Evolutionary conservation across 2,113 vertebrate genomes (phyloP).

Genomic region (Callionymus lyra): DNA sequence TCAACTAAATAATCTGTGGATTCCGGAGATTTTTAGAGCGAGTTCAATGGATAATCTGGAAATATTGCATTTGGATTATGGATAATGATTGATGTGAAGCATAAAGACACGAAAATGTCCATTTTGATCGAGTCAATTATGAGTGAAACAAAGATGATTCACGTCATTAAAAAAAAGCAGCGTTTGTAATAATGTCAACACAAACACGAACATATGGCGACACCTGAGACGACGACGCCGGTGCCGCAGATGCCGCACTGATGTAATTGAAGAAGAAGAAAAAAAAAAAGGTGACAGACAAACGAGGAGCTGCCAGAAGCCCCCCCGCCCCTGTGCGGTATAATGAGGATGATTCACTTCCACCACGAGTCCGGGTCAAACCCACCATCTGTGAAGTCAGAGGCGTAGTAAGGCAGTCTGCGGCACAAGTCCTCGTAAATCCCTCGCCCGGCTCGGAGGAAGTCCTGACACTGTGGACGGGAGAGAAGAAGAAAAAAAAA

Average conservation of each 20-base stretch:
- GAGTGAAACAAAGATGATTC: too few relatives aligned
- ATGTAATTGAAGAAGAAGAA: constrained; percentile 23
- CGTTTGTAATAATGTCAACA: neutral
- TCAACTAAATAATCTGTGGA: too few relatives aligned
- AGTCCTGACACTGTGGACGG: constrained; percentile 64
- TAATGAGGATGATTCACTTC: constrained; percentile 50
- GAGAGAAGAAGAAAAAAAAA: neutral
- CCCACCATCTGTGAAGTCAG: constrained; percentile 96
- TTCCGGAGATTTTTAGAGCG: too few relatives aligned
- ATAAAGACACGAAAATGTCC: too few relatives aligned
- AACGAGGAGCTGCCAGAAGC: constrained; percentile 35
- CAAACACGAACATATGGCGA: constrained; percentile 12
- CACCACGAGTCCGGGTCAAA: constrained; percentile 22
- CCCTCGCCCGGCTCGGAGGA: constrained; percentile 81
- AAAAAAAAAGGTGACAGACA: constrained; percentile 29
- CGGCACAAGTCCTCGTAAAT: constrained; percentile 89
- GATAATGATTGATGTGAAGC: too few relatives aligned
- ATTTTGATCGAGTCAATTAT: too few relatives aligned
- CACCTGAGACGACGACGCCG: constrained; percentile 6
- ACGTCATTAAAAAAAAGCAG: too few relatives aligned
- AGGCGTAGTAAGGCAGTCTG: constrained; percentile 81
- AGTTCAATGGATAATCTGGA: too few relatives aligned
- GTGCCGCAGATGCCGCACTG: constrained; percentile 41
- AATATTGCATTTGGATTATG: too few relatives aligned
- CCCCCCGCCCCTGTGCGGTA: constrained; percentile 19